Conservation (phyloP, 2,113 vertebrate species). For the Struthidea cinerea region DNA sequence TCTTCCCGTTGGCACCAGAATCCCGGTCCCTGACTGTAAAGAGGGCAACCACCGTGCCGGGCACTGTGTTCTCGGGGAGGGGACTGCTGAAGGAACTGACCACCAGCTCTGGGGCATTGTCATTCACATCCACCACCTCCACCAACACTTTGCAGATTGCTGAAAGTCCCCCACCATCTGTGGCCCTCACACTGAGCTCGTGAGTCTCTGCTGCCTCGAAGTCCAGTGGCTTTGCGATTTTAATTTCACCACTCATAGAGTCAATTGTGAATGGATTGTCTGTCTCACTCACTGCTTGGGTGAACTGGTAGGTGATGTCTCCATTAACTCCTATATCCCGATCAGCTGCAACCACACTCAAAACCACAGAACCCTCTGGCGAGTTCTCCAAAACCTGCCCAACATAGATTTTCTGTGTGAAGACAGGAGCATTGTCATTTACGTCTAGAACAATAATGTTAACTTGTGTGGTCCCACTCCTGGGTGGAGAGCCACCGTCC, state of each 20-base stretch:
- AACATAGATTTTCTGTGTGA: too few species aligned
- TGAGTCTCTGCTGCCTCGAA: accelerated
- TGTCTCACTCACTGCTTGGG: too few species aligned
- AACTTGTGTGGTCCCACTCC: accelerated
- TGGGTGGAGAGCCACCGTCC: accelerated
- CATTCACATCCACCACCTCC: conserved; percentile 77
- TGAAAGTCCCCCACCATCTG: accelerated
- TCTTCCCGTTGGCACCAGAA: too few species aligned
- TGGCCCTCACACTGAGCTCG: accelerated
- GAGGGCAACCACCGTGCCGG: conserved; percentile 76
- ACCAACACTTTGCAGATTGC: conserved; percentile 72
- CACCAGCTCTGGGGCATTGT: conserved; percentile 75
- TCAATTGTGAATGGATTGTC: too few species aligned
- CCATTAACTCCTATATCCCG: too few species aligned
- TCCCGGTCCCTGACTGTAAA: too few species aligned
- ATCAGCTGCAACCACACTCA: too few species aligned
- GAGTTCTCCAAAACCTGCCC: too few species aligned
- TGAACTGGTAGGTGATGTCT: too few species aligned
- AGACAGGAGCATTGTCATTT: too few species aligned
- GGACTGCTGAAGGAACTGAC: conserved; percentile 64
- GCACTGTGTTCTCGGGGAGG: conserved; percentile 65
- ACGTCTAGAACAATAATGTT: accelerated
- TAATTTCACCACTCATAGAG: conserved; percentile 69
- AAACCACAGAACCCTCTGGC: too few species aligned
- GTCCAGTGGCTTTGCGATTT: conserved; percentile 7